phyloP scores from a whole-genome alignment of 2,888 invertebrate species.

The Endomychus coccineus region DNA sequence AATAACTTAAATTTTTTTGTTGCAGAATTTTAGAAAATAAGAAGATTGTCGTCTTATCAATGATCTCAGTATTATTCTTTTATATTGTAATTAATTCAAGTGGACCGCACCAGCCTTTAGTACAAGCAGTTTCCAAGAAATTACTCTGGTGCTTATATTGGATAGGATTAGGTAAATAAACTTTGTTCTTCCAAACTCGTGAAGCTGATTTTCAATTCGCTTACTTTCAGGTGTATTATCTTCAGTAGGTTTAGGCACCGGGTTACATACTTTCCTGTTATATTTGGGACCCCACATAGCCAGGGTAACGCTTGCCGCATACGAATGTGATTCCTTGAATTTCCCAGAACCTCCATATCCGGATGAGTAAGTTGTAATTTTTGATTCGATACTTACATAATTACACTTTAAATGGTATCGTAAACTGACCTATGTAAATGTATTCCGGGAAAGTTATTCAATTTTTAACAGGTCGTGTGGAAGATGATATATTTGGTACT shows the following conservation, averaged over 20 bases:
- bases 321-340: conserved; percentile 90
- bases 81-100: conserved; percentile 51
- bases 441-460: too few species aligned
- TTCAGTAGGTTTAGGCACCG: conserved; percentile 96
- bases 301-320: conserved; percentile 94
- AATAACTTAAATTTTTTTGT: conserved; percentile 15
- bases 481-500: too few species aligned
- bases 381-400: too few species aligned
- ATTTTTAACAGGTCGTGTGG: too few species aligned
- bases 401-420: too few species aligned
- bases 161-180: conserved; percentile 37
- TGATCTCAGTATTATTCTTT: conserved; percentile 46
- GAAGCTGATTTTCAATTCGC: too few species aligned
- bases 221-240: conserved; percentile 73
- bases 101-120: conserved; percentile 57
- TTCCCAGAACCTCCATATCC: conserved; percentile 99
- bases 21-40: conserved; percentile 57
- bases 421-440: too few species aligned
- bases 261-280: conserved; percentile 95
- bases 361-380: conserved; percentile 72
- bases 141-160: conserved; percentile 42
- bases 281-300: conserved; percentile 99
- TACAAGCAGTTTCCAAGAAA: conserved; percentile 47
- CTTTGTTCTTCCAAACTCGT: neutral
- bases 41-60: conserved; percentile 47